Evolutionary conservation across 2,888 invertebrate genomes (phyloP).

Genomic region (Zeuzera pyrina): DNA sequence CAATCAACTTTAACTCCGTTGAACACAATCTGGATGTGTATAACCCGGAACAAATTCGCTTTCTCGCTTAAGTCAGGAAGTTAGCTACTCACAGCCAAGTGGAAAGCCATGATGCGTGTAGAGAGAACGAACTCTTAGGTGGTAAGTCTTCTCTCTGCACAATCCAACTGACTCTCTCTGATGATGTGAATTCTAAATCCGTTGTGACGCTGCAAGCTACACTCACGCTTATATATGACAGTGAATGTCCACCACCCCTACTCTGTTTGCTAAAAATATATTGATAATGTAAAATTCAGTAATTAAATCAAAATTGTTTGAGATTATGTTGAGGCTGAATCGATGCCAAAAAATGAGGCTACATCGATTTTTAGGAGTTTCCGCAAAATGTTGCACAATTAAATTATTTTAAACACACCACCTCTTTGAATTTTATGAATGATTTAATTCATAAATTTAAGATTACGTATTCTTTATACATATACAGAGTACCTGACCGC

Average conservation of each 20-base stretch:
- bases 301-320: constrained; percentile 20
- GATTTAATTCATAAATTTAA: no score
- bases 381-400: constrained; percentile 3
- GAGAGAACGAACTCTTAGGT: constrained; percentile 24
- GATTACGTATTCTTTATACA: no score
- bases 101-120: constrained; percentile 52
- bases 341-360: constrained; percentile 3
- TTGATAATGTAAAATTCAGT: constrained; percentile 26
- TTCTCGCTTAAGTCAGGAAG: constrained; percentile 10
- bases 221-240: constrained; percentile 52
- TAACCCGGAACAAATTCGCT: constrained; percentile 17
- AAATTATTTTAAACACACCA: no score
- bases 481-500: no score
- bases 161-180: constrained; percentile 24
- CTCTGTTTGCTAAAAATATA: constrained; percentile 29
- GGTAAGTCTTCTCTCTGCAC: constrained; percentile 22
- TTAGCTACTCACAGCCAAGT: constrained; percentile 53
- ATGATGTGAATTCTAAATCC: constrained; percentile 32
- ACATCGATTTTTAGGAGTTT: constrained; percentile 6
- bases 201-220: constrained; percentile 29
- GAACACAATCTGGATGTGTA: no score
- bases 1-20: no score
- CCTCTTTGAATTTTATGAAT: no score
- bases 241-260: constrained; percentile 60
- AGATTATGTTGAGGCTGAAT: background rate